phyloP scores from a whole-genome alignment of 1,140 invertebrate genomes.

The Zaprionus davidi region DNA sequence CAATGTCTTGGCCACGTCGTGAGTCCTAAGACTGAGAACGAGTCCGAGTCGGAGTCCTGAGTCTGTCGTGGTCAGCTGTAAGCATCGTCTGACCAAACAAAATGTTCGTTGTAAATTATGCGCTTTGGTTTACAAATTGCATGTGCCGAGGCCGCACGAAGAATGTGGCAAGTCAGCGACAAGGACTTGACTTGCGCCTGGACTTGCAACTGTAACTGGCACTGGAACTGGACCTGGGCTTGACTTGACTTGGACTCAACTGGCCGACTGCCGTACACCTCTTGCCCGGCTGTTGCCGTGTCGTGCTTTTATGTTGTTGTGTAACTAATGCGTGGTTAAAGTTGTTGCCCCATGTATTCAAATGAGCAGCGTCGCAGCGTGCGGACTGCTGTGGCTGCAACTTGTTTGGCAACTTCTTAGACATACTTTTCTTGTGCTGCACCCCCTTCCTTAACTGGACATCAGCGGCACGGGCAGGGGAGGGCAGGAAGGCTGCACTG shows the following conservation, averaged over 20 bases:
- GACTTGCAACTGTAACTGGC: not conserved
- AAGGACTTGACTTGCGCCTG: conserved; percentile 36
- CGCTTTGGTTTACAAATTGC: conserved; percentile 82
- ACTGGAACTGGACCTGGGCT: not conserved
- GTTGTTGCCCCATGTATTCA: conserved; percentile 74
- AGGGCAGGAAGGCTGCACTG: conserved; percentile 14
- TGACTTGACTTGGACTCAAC: conserved; percentile 32
- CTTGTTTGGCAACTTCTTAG: conserved; percentile 70
- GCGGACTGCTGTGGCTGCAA: conserved; percentile 62
- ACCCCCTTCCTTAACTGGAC: conserved; percentile 7
- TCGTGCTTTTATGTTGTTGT: conserved; percentile 49
- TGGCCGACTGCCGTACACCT: conserved; percentile 18
- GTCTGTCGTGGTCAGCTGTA: conserved; percentile 44
- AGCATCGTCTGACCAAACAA: conserved; percentile 39
- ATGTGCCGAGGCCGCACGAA: conserved; percentile 63
- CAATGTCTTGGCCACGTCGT: conserved; percentile 20
- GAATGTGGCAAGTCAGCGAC: conserved; percentile 66
- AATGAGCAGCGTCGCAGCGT: conserved; percentile 69
- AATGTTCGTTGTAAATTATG: conserved; percentile 78
- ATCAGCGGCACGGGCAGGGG: conserved; percentile 4
- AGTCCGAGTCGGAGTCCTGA: conserved; percentile 23
- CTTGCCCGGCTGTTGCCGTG: not conserved
- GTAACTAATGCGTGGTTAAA: conserved; percentile 79
- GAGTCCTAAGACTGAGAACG: conserved; percentile 19
- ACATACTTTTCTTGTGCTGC: conserved; percentile 68